Evolutionary conservation across 2,888 invertebrate genomes (phyloP), one percentile per base, ranked within the genome.

Genomic region (Dusona sp.): DNA sequence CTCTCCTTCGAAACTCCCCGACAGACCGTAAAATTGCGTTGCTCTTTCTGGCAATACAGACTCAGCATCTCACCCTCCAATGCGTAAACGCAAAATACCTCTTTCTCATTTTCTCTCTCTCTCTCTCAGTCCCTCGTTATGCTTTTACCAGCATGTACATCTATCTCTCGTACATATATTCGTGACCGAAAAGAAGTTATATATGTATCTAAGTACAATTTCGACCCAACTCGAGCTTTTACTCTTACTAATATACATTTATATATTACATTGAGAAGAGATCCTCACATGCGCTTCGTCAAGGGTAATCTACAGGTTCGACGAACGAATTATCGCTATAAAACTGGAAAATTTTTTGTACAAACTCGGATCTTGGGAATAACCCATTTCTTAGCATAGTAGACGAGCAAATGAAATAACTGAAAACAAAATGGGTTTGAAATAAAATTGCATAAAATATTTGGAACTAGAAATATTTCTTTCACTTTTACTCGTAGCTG

Each of bases 11-110:
- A 42, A 72, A 81, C 80, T 87, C 74, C 80, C 74, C 83, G 85
- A 77, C 85, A 85, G 87, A 88, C 85, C 87, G 87, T 84, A 88
- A 88, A 88, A 88, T 88, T 88, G 81, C 85, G 81, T 87, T 85
- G 54, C 80, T 85, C 75, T 74, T 25, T 33, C 77, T 74, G 67
- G 77, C 79, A 79, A 48, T 73, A 78, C 72, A 51, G 65, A 64
- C 73, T 54, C 82, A 68, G 67, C 82, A 68, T 82, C 75, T 84
- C 87, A 48, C 57, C 70, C 81, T 83, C 65, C 81, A 75, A 87
- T 87, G 84, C 84, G 82, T 87, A 42, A 84, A 87, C 86, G 84
- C 86, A 84, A 87, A 87, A 86, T 86, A 83, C 81, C 74, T 22
- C 42, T 48, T 22, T 22, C 38, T 57, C 70, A 65, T 51, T 22